Conservation (phyloP, 1,140 invertebrate species). For the Chironomus striatipennis region DNA sequence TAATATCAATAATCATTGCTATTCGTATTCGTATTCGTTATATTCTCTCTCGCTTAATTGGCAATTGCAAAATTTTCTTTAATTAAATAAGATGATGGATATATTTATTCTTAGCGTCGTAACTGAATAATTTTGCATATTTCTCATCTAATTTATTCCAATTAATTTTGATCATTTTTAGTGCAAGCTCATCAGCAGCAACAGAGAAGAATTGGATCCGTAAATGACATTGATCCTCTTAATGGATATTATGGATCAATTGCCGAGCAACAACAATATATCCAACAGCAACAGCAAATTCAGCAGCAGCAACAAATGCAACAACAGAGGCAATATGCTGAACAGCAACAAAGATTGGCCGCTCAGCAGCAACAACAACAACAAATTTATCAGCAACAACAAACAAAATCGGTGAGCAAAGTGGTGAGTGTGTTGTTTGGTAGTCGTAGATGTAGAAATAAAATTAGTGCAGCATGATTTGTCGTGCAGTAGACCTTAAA, state of each 20-base stretch:
- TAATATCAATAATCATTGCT: too few relatives aligned
- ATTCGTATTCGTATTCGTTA: not conserved
- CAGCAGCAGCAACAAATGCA: constrained; percentile 28
- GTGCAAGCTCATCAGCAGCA: constrained; percentile 27
- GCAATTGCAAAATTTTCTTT: constrained; percentile 2
- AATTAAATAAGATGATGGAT: not conserved
- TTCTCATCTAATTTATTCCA: not conserved
- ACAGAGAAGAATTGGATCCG: constrained; percentile 76
- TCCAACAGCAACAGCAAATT: constrained; percentile 27
- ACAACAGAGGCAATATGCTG: constrained; percentile 32
- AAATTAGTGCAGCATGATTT: constrained; percentile 5
- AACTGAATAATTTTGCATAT: not conserved
- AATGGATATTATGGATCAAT: constrained; percentile 82
- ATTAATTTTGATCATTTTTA: constrained; percentile 1
- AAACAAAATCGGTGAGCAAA: constrained; percentile 28
- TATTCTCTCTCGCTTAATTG: constrained; percentile 4
- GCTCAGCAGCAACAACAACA: constrained; percentile 30
- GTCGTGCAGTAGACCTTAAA: too few relatives aligned
- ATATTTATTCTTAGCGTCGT: too few relatives aligned
- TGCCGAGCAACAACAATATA: constrained; percentile 25
- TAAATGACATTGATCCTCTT: constrained; percentile 91
- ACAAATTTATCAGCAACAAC: constrained; percentile 29
- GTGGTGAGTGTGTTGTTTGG: not conserved
- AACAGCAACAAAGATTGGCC: constrained; percentile 29
- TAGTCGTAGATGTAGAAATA: not conserved